phyloP scores from a whole-genome alignment of 1,140 invertebrate species.

The Bombyx mandarina region DNA sequence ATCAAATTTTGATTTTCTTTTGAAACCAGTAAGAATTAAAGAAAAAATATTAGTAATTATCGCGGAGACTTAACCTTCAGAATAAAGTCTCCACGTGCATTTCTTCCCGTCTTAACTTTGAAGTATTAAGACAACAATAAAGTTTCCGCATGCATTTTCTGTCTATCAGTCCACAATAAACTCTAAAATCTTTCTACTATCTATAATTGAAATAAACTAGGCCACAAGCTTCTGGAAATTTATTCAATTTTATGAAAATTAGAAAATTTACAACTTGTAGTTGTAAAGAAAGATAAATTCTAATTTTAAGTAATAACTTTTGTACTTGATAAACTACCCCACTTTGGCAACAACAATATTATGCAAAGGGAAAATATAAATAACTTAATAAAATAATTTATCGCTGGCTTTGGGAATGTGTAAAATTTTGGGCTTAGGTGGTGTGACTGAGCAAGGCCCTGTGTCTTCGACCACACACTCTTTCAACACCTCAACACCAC shows the following conservation, averaged over 20 bases:
- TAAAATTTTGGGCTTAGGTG: background rate
- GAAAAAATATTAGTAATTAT: background rate
- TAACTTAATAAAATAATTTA: too few species aligned
- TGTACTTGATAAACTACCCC: too few species aligned
- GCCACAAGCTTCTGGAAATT: too few species aligned
- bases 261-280: too few species aligned
- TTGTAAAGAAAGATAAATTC: too few species aligned
- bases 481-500: background rate
- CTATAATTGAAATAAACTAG: too few species aligned
- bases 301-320: too few species aligned
- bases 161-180: background rate
- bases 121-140: background rate
- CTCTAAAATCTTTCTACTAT: too few species aligned
- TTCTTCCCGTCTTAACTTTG: background rate
- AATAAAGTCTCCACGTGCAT: background rate
- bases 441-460: background rate
- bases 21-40: background rate
- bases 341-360: too few species aligned
- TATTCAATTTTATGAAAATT: too few species aligned
- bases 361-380: too few species aligned
- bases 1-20: background rate
- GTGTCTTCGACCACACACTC: background rate
- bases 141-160: background rate
- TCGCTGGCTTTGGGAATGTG: too few species aligned
- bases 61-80: background rate